phyloP scores from a whole-genome alignment of 30 jellyfish, hydroid and myxozoan genomes.

The Aurelia sp. region DNA sequence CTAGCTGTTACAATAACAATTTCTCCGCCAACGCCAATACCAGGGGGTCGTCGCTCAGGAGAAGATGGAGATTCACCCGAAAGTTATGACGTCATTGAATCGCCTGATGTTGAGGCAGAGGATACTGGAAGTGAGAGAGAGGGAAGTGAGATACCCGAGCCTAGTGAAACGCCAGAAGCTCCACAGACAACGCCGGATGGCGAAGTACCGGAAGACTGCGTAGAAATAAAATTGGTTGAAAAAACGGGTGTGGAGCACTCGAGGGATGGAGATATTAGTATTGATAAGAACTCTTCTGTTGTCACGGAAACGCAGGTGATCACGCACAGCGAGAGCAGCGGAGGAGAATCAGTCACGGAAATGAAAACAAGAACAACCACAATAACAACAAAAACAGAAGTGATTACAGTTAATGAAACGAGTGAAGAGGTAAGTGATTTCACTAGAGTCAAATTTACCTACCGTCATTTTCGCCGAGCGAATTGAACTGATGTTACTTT shows the following conservation, averaged over 20 bases:
- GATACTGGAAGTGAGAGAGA: conserved; percentile 8
- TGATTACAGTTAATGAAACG: conserved; percentile 38
- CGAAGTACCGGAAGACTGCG: too few species aligned
- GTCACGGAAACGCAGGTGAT: background rate
- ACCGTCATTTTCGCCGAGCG: too few species aligned
- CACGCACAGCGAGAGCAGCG: background rate
- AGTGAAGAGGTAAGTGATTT: conserved; percentile 43
- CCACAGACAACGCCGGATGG: too few species aligned
- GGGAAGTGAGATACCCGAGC: background rate
- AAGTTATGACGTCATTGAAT: conserved; percentile 22
- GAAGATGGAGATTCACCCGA: conserved; percentile 11
- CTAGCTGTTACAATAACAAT: conserved; percentile 52
- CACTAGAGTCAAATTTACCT: too few species aligned
- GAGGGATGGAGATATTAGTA: too few species aligned
- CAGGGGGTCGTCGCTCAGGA: conserved; percentile 19
- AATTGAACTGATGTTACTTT: too few species aligned
- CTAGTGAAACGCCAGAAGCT: too few species aligned
- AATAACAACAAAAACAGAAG: conserved; percentile 49
- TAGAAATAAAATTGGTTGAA: too few species aligned
- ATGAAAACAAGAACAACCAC: conserved; percentile 14
- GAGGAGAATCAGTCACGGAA: conserved; percentile 10
- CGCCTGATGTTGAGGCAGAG: background rate
- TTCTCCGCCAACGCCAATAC: conserved; percentile 66
- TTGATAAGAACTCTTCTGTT: too few species aligned
- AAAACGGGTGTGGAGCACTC: background rate